These are phyloP conservation scores for Lycocerus yunnanus DNA, from an alignment of 2,888 invertebrate species.

Conservation along the genomic window DNA sequence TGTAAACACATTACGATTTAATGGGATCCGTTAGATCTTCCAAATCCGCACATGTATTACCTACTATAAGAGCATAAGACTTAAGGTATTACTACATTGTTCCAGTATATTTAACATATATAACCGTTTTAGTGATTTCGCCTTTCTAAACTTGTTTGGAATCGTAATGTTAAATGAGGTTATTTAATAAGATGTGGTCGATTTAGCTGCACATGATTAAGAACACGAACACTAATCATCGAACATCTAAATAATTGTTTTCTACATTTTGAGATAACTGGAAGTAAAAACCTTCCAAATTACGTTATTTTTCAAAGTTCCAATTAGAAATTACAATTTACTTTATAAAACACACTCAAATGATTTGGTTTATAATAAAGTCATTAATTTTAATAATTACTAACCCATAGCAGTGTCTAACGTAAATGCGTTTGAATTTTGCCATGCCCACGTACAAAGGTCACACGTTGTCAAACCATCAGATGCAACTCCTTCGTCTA, in stretches of 20 bases:
- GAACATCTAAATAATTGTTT: background rate
- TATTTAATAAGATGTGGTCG: background rate
- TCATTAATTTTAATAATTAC: too few species aligned
- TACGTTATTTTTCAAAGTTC: background rate
- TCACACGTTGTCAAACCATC: constrained; percentile 76
- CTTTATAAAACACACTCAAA: background rate
- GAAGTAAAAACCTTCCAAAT: background rate
- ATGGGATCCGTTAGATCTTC: background rate
- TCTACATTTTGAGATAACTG: background rate
- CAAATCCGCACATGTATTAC: background rate
- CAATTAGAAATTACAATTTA: background rate
- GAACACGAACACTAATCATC: background rate
- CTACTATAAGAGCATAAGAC: background rate
- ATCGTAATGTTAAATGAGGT: background rate
- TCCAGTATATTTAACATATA: background rate
- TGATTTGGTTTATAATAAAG: too few species aligned
- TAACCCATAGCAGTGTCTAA: constrained; percentile 65
- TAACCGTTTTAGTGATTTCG: background rate
- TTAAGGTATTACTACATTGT: background rate
- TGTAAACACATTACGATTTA: background rate
- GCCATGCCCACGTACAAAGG: constrained; percentile 75
- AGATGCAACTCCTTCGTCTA: constrained; percentile 66
- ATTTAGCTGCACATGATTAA: background rate
- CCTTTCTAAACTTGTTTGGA: background rate
- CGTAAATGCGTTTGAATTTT: constrained; percentile 55